phyloP scores from a whole-genome alignment of 1,140 invertebrate genomes.

The Sipha flava region DNA sequence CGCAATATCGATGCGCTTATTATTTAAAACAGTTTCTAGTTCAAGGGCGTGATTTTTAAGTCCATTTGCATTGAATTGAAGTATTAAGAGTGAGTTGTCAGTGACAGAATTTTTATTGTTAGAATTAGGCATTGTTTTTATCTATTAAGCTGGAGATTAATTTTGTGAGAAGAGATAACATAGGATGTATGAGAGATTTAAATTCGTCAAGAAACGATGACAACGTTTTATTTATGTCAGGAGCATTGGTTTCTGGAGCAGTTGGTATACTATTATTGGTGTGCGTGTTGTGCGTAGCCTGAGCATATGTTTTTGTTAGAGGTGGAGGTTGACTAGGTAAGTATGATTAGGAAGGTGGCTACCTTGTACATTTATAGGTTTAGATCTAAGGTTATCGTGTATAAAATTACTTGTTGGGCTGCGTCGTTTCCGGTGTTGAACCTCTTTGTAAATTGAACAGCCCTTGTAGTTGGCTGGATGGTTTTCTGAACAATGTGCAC shows the following conservation, averaged over 20 bases:
- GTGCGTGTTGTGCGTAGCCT: neutral
- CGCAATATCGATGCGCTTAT: no score
- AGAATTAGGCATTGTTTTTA: no score
- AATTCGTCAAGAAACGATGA: neutral
- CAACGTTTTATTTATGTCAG: neutral
- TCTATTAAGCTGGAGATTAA: neutral
- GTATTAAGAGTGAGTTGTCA: neutral
- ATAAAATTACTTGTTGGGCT: neutral
- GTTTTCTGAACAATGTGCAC: no score
- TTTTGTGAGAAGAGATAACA: neutral
- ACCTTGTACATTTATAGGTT: no score
- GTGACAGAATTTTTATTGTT: neutral
- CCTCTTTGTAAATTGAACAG: no score
- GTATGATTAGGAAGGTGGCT: neutral
- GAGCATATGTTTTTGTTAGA: neutral
- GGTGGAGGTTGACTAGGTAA: neutral
- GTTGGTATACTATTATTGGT: no score
- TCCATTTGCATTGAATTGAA: no score
- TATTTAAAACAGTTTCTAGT: no score
- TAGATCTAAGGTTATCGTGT: no score
- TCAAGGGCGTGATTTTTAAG: no score
- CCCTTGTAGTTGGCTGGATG: no score
- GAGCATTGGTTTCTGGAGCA: neutral
- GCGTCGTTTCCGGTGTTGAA: neutral
- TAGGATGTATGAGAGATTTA: neutral